Evolutionary conservation across 2,888 invertebrate species (phyloP), one percentile per base, ranked within the genome.

Genomic region (Eilema griseolum): DNA sequence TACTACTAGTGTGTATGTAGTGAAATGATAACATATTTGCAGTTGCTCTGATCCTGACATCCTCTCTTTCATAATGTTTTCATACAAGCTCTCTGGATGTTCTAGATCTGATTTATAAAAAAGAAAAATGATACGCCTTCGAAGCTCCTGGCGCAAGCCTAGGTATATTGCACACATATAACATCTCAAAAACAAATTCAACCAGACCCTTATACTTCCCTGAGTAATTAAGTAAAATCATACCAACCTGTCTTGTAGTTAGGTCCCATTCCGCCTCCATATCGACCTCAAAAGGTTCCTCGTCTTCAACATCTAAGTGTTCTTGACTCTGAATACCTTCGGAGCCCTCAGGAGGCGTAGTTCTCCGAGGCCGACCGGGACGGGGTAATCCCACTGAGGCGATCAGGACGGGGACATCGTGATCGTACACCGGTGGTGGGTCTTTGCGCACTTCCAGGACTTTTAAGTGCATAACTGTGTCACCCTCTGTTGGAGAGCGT

Each of bases 381-480:
- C 91, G 79, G 5, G 94, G 94, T 11, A 88, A 81, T 0, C 95
- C 95, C 4, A 94, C 91, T 0, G 94, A 89, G 10, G 96, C 95
- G 28, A 97, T 93, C 80, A 99, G 96, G 67, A 99, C 96, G 0
- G 99, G 99, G 2, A 99, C 99, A 93, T 99, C 98, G 89, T 98
- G 97, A 90, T 99, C 99, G 72, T 97, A 96, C 0, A 99, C 98
- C 4, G 96, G 95, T 0, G 96, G 96, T 0, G 99, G 99, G 88
- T 98, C 98, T 16, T 97, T 96, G 70, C 98, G 97, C 23, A 98
- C 96, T 82, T 97, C 97, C 4, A 98, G 97, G 52, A 99, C 98
- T 95, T 99, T 98, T 71, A 99, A 94, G 91, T 99, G 98, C 81
- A 99, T 98, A 23, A 98, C 98, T 80, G 98, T 98, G 74, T 98